Percentiles rank a stretch among this genome's conserved stretches.
These are phyloP conservation scores for Achroia grisella DNA, from an alignment of 1,140 invertebrate genomes.

Conservation along the genomic window DNA sequence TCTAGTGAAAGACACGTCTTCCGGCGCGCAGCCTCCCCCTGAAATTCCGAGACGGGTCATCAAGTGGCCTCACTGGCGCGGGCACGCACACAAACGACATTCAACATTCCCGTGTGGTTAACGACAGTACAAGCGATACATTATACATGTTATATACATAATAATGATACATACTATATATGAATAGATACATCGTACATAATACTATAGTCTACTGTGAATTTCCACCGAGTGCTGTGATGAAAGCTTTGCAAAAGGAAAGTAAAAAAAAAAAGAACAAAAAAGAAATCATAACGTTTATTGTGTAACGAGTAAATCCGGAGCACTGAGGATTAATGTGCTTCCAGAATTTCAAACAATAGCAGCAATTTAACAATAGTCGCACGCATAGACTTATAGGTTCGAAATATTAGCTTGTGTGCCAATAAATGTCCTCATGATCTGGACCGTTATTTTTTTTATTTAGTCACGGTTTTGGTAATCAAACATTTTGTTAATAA, in stretches of 20 bases:
- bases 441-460: constrained; percentile 28
- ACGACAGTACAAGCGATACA: constrained; percentile 38
- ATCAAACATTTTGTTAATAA: constrained; percentile 57
- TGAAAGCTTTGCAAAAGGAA: constrained; percentile 62
- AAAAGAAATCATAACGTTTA: constrained; percentile 61
- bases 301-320: constrained; percentile 22
- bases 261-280: constrained; percentile 56
- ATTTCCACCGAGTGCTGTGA: constrained; percentile 68
- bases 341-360: constrained; percentile 1
- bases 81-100: constrained; percentile 22
- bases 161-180: not conserved
- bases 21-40: constrained; percentile 47
- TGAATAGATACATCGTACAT: constrained; percentile 22
- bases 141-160: constrained; percentile 38
- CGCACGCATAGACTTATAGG: too few species aligned
- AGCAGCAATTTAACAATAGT: not conserved
- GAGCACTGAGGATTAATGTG: constrained; percentile 3
- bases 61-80: constrained; percentile 12
- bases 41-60: constrained; percentile 21
- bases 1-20: constrained; percentile 80
- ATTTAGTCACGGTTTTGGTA: constrained; percentile 50
- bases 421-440: constrained; percentile 26
- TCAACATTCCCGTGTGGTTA: constrained; percentile 44
- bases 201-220: constrained; percentile 52
- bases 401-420: not conserved